phyloP scores from a whole-genome alignment of 2,113 vertebrate species.

The Zosterops lateralis region DNA sequence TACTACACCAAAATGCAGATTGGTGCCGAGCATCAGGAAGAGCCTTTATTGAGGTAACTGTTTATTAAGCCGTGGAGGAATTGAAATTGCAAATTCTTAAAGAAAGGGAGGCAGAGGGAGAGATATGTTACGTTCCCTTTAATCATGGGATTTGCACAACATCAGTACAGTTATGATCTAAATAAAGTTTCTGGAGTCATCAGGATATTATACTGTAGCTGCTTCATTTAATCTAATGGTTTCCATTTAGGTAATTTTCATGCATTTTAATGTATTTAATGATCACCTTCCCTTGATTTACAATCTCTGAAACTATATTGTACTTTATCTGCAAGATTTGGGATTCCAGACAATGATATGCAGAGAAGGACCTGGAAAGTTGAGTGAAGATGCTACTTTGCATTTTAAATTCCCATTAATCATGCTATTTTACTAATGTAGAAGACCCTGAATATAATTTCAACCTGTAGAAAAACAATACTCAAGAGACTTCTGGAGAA shows the following conservation, averaged over 20 bases:
- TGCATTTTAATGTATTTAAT: slow-evolving; percentile 80
- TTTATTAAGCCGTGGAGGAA: slow-evolving; percentile 71
- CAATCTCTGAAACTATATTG: slow-evolving; percentile 34
- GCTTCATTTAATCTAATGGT: slow-evolving; percentile 77
- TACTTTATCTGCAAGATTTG: slow-evolving; percentile 35
- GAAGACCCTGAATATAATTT: neutral
- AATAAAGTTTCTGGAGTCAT: slow-evolving; percentile 69
- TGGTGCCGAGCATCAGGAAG: slow-evolving; percentile 45
- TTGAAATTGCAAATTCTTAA: slow-evolving; percentile 61
- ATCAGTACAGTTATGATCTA: slow-evolving; percentile 67
- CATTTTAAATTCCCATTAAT: slow-evolving; percentile 38
- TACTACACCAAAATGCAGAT: slow-evolving; percentile 73
- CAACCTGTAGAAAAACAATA: neutral
- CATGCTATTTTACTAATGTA: slow-evolving; percentile 14
- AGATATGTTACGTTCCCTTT: slow-evolving; percentile 58
- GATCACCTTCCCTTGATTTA: slow-evolving; percentile 76
- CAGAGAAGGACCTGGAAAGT: neutral
- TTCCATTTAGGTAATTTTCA: slow-evolving; percentile 76
- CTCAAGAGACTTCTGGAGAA: neutral
- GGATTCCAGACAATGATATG: neutral
- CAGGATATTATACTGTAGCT: slow-evolving; percentile 66
- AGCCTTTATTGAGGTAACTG: slow-evolving; percentile 68
- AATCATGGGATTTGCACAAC: slow-evolving; percentile 72
- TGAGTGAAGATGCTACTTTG: slow-evolving; percentile 37
- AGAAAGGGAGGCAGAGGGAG: neutral